These are phyloP conservation scores for Talpa occidentalis DNA, from an alignment of 2,113 vertebrate species.

Conservation along the genomic window DNA sequence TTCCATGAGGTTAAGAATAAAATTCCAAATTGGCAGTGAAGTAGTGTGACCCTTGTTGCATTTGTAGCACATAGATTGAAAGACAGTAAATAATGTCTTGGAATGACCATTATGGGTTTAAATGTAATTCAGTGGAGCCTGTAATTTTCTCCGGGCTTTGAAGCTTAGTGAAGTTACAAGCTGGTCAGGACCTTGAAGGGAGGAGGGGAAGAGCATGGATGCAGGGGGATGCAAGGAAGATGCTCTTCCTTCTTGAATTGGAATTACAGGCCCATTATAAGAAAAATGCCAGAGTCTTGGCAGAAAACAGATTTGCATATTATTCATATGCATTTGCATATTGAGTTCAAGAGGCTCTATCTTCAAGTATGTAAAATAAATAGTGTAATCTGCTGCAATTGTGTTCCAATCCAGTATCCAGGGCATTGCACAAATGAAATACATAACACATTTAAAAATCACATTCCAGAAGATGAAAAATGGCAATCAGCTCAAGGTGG, in stretches of 20 bases:
- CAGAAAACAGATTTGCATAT: constrained; percentile 74
- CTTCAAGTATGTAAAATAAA: constrained; percentile 77
- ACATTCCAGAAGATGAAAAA: constrained; percentile 45
- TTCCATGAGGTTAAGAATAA: constrained; percentile 68
- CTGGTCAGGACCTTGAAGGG: constrained; percentile 56
- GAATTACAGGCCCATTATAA: constrained; percentile 58
- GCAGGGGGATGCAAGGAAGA: background rate
- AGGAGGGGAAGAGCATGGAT: background rate
- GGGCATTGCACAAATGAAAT: constrained; percentile 66
- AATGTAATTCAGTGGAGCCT: constrained; percentile 39
- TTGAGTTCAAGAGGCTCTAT: constrained; percentile 76
- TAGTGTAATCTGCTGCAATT: constrained; percentile 70
- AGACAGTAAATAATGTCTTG: constrained; percentile 38
- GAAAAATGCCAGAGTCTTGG: constrained; percentile 72
- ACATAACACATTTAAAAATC: constrained; percentile 67
- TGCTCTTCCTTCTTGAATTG: constrained; percentile 66
- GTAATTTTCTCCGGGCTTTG: constrained; percentile 65
- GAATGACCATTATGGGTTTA: constrained; percentile 52
- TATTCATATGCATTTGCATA: constrained; percentile 70
- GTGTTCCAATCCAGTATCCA: constrained; percentile 68
- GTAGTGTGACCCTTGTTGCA: background rate
- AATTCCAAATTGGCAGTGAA: constrained; percentile 58
- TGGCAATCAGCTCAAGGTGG: constrained; percentile 17
- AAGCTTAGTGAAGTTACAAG: constrained; percentile 57
- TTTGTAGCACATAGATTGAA: background rate